Percentiles rank a stretch among this genome's conserved stretches.
Evolutionary conservation across 2,888 invertebrate species (phyloP).

Genomic region (Stenodema calcarata): DNA sequence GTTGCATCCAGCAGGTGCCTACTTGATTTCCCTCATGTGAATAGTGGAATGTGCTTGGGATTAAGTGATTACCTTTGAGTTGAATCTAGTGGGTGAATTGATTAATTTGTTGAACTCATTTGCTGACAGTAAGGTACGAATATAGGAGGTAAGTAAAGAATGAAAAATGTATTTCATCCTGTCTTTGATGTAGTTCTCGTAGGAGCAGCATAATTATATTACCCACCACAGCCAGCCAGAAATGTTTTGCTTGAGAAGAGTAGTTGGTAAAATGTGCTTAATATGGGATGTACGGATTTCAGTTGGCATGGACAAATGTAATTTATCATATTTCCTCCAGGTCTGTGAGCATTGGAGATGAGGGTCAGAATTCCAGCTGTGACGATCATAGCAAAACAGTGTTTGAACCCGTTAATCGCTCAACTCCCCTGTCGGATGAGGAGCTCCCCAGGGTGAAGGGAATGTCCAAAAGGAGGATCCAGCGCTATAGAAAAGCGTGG

Average conservation of each 20-base stretch:
- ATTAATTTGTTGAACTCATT: no score
- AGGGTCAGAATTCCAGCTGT: background rate
- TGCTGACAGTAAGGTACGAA: no score
- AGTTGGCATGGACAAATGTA: background rate
- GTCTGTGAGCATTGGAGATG: background rate
- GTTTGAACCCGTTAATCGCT: background rate
- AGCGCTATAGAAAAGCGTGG: slow-evolving; percentile 57
- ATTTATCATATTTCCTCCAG: background rate
- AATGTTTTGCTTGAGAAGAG: background rate
- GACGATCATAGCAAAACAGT: background rate
- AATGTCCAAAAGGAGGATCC: slow-evolving; percentile 43
- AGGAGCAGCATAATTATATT: no score
- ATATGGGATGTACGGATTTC: background rate
- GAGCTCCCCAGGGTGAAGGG: background rate
- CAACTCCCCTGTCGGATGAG: background rate
- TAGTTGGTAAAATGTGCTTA: background rate
- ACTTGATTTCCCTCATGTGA: no score
- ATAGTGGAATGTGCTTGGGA: no score
- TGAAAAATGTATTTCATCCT: no score
- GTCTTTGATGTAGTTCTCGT: no score
- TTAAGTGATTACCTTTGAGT: no score
- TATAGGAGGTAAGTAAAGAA: no score
- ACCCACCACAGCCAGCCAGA: slow-evolving; percentile 1
- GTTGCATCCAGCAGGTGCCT: no score
- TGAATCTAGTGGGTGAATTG: no score